Base-by-base conservation (phyloP, 2,888 invertebrate genomes). In the Lasioglossum lativentre region DNA sequence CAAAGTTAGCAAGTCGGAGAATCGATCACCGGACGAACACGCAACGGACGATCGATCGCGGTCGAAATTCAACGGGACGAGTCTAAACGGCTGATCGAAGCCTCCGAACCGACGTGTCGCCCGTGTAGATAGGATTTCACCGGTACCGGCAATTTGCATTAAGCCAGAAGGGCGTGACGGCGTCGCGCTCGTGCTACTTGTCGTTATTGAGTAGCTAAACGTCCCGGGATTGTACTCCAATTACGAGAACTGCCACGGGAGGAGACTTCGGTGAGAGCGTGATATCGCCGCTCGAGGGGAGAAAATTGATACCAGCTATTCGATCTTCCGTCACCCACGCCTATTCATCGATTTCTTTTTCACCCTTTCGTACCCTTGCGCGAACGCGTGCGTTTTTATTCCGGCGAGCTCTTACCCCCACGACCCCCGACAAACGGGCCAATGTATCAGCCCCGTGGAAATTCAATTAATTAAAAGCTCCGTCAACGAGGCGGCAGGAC, bases 161-260 rank as follows among this genome's bases (percentile, higher is more conserved):
- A 85, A 87, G 85, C 83, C 68, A 78, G 80, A 73, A 82, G 85
- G 78, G 86, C 66, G 80, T 89, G 68, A 75, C 77, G 80, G 68
- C 86, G 59, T 80, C 86, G 72, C 72, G 75, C 84, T 86, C 87
- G 76, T 78, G 82, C 84, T 87, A 89, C 91, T 92, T 85, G 89
- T 90, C 90, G 80, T 83, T 85, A 75, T 89, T 83, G 86, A 90
- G 91, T 90, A 89, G 88, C 90, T 90, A 91, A 92, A 91, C 90
- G 89, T 90, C 90, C 87, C 84, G 75, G 85, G 86, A 90, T 89
- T 88, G 89, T 87, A 86, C 89, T 91, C 88, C 90, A 91, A 91
- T 92, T 92, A 91, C 89, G 78, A 79, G 76, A 76, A 74, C 78
- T 34, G 19, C 16, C 66, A 45, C 19, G 70, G 82, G 80, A 86